Evolutionary conservation across 2,888 invertebrate genomes (phyloP).

Genomic region (Anorthoa munda): DNA sequence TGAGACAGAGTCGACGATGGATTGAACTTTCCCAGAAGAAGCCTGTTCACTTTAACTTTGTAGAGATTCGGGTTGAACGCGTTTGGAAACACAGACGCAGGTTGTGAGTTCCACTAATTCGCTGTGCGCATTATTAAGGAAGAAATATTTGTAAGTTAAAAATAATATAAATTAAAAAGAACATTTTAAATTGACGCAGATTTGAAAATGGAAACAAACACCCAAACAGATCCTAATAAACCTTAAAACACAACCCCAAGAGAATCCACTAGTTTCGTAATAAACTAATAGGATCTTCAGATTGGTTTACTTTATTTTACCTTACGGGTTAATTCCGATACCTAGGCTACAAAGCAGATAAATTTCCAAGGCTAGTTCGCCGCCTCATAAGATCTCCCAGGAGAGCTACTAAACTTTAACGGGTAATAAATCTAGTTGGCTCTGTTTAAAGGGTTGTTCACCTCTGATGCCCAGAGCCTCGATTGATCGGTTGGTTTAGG

Average conservation of each 20-base stretch:
- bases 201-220: neutral
- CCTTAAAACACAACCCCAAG: conserved; percentile 23
- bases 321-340: conserved; percentile 54
- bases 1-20: too few relatives aligned
- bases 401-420: conserved; percentile 72
- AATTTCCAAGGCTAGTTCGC: conserved; percentile 56
- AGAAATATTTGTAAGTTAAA: neutral
- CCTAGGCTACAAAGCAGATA: conserved; percentile 52
- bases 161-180: neutral
- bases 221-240: conserved; percentile 6
- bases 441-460: conserved; percentile 68
- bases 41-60: too few relatives aligned
- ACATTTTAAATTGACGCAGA: neutral
- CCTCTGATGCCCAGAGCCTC: conserved; percentile 36
- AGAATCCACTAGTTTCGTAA: conserved; percentile 24
- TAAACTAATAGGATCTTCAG: conserved; percentile 46
- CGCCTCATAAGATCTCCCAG: conserved; percentile 70
- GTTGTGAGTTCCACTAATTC: too few relatives aligned
- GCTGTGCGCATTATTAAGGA: too few relatives aligned
- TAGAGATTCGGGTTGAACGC: too few relatives aligned
- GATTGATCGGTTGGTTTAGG: conserved; percentile 34
- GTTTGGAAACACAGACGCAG: too few relatives aligned
- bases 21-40: too few relatives aligned
- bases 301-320: conserved; percentile 51
- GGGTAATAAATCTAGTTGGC: conserved; percentile 72